Percentiles rank a stretch among this genome's conserved stretches.
Conservation (phyloP, 2,113 vertebrate genomes). For the Leucoraja erinaceus region DNA sequence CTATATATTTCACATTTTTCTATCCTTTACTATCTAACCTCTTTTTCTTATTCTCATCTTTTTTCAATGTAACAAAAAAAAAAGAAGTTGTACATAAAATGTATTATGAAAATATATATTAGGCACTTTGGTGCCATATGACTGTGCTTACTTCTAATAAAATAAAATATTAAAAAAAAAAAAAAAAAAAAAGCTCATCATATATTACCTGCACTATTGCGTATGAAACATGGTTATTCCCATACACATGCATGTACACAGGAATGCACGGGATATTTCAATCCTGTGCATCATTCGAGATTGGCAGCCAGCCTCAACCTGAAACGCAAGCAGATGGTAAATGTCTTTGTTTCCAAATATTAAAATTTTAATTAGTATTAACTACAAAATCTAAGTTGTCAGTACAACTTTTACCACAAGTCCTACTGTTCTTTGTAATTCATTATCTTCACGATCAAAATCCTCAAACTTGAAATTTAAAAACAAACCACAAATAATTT, state of each 20-base stretch:
- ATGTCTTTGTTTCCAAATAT: constrained; percentile 33
- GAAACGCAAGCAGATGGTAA: neutral
- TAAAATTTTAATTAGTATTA: constrained; percentile 25
- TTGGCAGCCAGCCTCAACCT: neutral
- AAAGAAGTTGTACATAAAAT: no score
- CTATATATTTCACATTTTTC: no score
- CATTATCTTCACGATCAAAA: neutral
- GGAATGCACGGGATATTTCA: neutral
- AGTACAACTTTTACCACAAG: neutral
- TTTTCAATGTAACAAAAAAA: no score
- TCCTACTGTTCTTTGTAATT: neutral
- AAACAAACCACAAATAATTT: neutral
- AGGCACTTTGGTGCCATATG: no score
- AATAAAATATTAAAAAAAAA: no score
- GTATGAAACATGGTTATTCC: neutral
- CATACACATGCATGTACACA: neutral
- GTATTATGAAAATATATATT: no score
- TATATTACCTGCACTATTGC: no score
- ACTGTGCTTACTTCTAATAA: no score
- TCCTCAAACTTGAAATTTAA: no score
- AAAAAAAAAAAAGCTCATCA: no score
- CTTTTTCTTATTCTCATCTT: no score
- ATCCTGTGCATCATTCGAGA: neutral
- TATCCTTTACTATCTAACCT: no score
- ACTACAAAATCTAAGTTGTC: neutral